Evolutionary conservation across 2,113 vertebrate species (phyloP).

Genomic region (Tursiops truncatus): DNA sequence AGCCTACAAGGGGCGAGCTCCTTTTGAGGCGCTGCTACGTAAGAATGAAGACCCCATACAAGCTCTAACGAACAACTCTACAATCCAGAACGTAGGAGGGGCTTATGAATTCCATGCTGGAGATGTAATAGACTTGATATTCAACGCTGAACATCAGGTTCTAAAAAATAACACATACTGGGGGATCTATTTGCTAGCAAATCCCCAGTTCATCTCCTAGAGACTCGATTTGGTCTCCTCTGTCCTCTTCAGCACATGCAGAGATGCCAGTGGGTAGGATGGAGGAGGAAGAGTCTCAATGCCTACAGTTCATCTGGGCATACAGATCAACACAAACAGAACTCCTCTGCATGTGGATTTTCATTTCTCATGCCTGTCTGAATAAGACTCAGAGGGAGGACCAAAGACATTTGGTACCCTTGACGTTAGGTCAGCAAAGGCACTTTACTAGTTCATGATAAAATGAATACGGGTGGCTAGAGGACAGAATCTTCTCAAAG

Average conservation of each 20-base stretch:
- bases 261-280: background rate
- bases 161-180: constrained; percentile 61
- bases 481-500: background rate
- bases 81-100: constrained; percentile 33
- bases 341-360: background rate
- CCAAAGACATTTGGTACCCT: background rate
- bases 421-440: background rate
- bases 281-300: background rate
- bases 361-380: background rate
- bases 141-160: constrained; percentile 61
- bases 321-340: background rate
- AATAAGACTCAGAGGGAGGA: constrained; percentile 3
- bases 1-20: background rate
- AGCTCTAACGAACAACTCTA: constrained; percentile 1
- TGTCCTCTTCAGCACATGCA: background rate
- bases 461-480: background rate
- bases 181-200: constrained; percentile 51
- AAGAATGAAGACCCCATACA: constrained; percentile 38
- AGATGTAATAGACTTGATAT: constrained; percentile 55
- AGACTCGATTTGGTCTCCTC: background rate
- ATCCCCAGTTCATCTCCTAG: constrained; percentile 33
- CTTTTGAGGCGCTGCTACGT: constrained; percentile 8
- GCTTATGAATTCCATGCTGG: constrained; percentile 57
- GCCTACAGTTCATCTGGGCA: background rate
- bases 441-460: background rate